A percentile compares a stretch with the other conserved stretches of the same genome.
Conservation (phyloP, 1,140 invertebrate genomes). For the Zaprionus gabonicus region DNA sequence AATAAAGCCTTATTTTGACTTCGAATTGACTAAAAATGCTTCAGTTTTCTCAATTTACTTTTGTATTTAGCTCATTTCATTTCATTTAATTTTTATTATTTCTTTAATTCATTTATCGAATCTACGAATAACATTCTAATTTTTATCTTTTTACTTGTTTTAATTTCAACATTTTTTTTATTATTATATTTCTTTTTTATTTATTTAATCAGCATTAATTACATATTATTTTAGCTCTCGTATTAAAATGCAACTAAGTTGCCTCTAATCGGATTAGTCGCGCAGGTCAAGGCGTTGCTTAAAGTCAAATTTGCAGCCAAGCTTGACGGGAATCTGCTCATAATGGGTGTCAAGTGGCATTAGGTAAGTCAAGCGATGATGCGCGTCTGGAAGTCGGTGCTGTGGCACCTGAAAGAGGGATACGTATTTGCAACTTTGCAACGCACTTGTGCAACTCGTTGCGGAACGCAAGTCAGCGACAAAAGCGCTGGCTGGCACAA, state of each 20-base stretch:
- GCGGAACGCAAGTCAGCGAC: conserved; percentile 19
- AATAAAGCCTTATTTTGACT: too few relatives aligned
- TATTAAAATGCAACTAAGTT: conserved; percentile 14
- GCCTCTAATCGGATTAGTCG: conserved; percentile 13
- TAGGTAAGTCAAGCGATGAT: conserved; percentile 52
- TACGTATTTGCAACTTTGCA: neutral
- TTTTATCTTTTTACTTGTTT: neutral
- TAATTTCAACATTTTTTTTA: too few relatives aligned
- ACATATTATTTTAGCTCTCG: neutral
- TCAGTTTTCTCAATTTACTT: too few relatives aligned
- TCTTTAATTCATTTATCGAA: too few relatives aligned
- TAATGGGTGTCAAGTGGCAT: conserved; percentile 63
- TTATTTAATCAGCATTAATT: neutral
- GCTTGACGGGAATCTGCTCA: conserved; percentile 9
- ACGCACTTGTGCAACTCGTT: conserved; percentile 23
- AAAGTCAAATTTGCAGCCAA: conserved; percentile 24
- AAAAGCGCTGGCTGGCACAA: conserved; percentile 46
- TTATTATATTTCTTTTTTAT: too few relatives aligned
- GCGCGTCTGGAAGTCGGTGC: conserved; percentile 1
- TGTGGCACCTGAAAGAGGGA: neutral
- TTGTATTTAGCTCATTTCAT: too few relatives aligned
- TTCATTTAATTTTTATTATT: too few relatives aligned
- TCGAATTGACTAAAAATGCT: too few relatives aligned
- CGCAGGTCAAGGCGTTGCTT: conserved; percentile 22
- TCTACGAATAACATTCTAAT: too few relatives aligned